A percentile compares a stretch with the other conserved stretches of the same genome.
phyloP scores from a whole-genome alignment of 2,888 invertebrate species.

The Synergus japonicus region DNA sequence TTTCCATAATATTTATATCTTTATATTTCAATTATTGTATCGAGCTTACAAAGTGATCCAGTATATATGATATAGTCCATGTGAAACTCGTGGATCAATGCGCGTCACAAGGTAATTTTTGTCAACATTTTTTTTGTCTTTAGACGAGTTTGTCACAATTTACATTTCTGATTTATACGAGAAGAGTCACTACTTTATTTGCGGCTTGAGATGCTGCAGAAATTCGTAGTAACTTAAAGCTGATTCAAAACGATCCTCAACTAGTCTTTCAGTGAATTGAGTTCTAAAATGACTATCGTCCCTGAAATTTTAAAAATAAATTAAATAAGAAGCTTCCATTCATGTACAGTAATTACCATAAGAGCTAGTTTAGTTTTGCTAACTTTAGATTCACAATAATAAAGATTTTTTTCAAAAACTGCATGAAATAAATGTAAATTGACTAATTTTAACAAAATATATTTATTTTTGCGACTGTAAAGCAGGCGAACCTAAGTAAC shows the following conservation, averaged over 20 bases:
- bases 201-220: slow-evolving; percentile 94
- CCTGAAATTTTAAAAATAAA: slow-evolving; percentile 78
- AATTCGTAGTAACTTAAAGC: slow-evolving; percentile 98
- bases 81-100: background rate
- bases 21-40: background rate
- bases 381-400: too few species aligned
- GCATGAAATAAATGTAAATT: too few species aligned
- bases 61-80: background rate
- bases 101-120: slow-evolving; percentile 24
- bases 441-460: too few species aligned
- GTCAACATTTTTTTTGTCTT: slow-evolving; percentile 10
- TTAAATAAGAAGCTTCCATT: too few species aligned
- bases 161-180: slow-evolving; percentile 42
- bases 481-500: too few species aligned
- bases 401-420: too few species aligned
- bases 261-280: slow-evolving; percentile 91
- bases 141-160: slow-evolving; percentile 37
- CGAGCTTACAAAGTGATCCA: background rate
- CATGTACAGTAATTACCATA: too few species aligned
- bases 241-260: slow-evolving; percentile 96
- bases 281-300: slow-evolving; percentile 93
- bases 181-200: slow-evolving; percentile 85
- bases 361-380: too few species aligned
- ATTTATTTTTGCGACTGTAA: too few species aligned
- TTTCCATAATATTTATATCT: background rate